phyloP scores from a whole-genome alignment of 2,113 vertebrate species.

The Petrocephalus microphthalmus region DNA sequence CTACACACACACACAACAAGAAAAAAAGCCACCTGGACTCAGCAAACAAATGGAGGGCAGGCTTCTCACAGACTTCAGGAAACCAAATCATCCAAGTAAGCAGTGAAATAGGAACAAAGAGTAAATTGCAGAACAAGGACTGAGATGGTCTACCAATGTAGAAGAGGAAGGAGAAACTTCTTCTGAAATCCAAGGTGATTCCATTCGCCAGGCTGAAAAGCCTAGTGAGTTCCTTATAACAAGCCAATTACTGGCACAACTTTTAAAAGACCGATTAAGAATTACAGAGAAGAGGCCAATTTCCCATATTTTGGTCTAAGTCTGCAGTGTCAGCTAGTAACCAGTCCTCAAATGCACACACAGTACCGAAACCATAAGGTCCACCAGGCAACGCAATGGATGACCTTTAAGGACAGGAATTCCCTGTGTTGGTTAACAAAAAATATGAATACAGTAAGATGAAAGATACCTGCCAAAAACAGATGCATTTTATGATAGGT shows the following conservation, averaged over 20 bases:
- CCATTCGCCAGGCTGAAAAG: conserved; percentile 38
- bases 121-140: conserved; percentile 38
- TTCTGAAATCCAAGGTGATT: conserved; percentile 52
- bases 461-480: background rate
- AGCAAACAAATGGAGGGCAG: background rate
- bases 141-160: conserved; percentile 32
- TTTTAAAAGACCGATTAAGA: background rate
- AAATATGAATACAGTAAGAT: background rate
- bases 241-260: background rate
- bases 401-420: background rate
- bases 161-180: conserved; percentile 52
- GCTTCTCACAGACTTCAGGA: background rate
- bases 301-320: background rate
- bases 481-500: background rate
- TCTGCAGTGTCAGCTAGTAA: background rate
- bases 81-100: background rate
- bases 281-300: background rate
- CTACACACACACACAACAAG: background rate
- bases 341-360: background rate
- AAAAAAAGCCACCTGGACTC: background rate
- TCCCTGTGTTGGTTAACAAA: background rate
- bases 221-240: conserved; percentile 25
- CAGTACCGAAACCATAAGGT: no score
- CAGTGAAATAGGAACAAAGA: conserved; percentile 15
- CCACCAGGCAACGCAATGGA: background rate